Percentiles rank a stretch among this genome's conserved stretches.
Conservation (phyloP, 1,140 invertebrate species). For the Diorhabda elongata region DNA sequence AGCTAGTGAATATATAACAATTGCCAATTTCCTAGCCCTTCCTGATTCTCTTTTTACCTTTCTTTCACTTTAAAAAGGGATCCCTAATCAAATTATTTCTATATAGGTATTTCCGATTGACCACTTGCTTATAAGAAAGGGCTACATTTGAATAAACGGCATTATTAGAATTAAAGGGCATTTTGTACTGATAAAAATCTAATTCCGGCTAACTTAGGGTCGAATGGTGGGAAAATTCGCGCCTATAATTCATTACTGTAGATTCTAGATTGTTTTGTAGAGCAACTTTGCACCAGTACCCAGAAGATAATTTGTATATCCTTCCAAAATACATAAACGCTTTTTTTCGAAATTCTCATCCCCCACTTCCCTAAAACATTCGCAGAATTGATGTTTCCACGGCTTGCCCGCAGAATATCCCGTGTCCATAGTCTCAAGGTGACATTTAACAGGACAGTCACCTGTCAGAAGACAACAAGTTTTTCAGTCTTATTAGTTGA, state of each 20-base stretch:
- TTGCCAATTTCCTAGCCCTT: slow-evolving; percentile 16
- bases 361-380: no score
- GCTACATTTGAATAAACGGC: slow-evolving; percentile 7
- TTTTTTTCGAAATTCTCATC: no score
- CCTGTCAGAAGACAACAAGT: no score
- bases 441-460: no score
- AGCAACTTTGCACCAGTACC: no score
- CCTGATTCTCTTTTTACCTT: slow-evolving; percentile 3
- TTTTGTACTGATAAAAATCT: slow-evolving; percentile 14
- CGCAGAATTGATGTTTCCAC: no score
- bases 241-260: background rate
- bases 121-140: slow-evolving; percentile 8
- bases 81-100: slow-evolving; percentile 16
- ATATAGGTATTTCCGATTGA: slow-evolving; percentile 14
- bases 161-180: slow-evolving; percentile 6
- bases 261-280: background rate
- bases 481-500: no score
- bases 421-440: no score
- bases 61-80: background rate
- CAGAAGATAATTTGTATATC: no score
- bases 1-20: slow-evolving; percentile 9
- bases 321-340: no score
- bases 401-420: no score
- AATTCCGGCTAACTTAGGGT: slow-evolving; percentile 1
- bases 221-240: background rate